Percentiles rank a stretch among this genome's conserved stretches.
Conservation (phyloP, 1,140 invertebrate species). For the Teleogryllus occipitalis region DNA sequence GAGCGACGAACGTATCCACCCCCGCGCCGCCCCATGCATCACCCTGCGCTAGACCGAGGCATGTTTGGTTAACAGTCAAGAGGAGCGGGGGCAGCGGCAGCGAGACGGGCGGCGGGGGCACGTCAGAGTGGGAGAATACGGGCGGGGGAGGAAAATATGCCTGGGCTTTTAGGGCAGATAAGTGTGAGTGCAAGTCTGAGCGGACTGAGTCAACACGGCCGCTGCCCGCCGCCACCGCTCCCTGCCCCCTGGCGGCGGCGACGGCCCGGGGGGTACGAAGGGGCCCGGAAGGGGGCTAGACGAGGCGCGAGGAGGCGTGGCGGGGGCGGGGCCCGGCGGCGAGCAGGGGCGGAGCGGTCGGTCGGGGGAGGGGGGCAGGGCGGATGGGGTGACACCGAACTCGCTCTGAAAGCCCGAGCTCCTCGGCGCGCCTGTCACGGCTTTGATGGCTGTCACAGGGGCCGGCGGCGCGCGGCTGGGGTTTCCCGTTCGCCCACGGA, state of each 20-base stretch:
- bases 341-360: neutral
- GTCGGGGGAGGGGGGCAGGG: neutral
- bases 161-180: neutral
- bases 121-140: neutral
- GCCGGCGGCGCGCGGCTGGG: neutral
- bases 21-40: too few relatives aligned
- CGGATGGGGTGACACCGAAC: neutral
- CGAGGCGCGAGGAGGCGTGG: neutral
- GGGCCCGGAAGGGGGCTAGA: too few relatives aligned
- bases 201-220: neutral
- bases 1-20: too few relatives aligned
- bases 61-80: neutral
- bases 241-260: too few relatives aligned
- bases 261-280: too few relatives aligned
- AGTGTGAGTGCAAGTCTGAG: neutral
- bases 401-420: neutral
- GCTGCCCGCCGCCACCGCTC: neutral
- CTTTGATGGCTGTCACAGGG: neutral
- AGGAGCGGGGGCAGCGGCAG: neutral
- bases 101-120: neutral
- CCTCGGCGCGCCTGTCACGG: neutral
- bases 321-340: too few relatives aligned
- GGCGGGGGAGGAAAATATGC: neutral
- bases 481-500: neutral
- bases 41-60: neutral